phyloP scores from a whole-genome alignment of 2,888 invertebrate genomes.

The Hesperia comma region DNA sequence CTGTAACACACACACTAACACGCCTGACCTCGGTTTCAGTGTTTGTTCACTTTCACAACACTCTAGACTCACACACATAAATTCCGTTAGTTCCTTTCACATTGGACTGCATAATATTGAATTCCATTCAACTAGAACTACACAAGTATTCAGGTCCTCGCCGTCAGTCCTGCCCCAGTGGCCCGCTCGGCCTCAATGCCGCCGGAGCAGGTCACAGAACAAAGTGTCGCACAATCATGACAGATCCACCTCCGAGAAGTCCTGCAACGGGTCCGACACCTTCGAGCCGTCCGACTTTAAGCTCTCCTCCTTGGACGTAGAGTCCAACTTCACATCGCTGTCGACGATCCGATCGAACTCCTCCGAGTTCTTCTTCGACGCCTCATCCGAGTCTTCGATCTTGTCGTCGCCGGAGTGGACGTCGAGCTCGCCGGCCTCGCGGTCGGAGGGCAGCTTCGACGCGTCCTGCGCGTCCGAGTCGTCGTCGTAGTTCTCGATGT shows the following conservation, averaged over 20 bases:
- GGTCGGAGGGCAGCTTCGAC: background rate
- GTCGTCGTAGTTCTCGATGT: slow-evolving; percentile 50
- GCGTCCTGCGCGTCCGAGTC: slow-evolving; percentile 42
- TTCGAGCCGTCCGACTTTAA: slow-evolving; percentile 45
- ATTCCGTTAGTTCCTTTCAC: too few species aligned
- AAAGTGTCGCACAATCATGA: slow-evolving; percentile 65
- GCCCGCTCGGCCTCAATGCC: slow-evolving; percentile 1
- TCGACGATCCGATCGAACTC: background rate
- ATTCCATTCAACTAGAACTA: too few species aligned
- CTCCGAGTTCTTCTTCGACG: background rate
- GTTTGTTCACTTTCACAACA: too few species aligned
- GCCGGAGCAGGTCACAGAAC: slow-evolving; percentile 54
- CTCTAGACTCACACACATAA: too few species aligned
- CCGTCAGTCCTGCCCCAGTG: too few species aligned
- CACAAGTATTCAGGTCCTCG: too few species aligned
- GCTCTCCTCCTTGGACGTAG: slow-evolving; percentile 42
- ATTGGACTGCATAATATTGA: too few species aligned
- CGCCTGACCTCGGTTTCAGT: too few species aligned
- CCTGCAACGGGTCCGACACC: slow-evolving; percentile 59
- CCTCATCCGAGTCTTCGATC: background rate
- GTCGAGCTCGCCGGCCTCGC: background rate
- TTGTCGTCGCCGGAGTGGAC: slow-evolving; percentile 8
- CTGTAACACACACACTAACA: too few species aligned
- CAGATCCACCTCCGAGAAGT: slow-evolving; percentile 67
- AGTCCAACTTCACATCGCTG: slow-evolving; percentile 37